Conservation (phyloP, 1,140 invertebrate species). For the Ostrea denselamellosa region DNA sequence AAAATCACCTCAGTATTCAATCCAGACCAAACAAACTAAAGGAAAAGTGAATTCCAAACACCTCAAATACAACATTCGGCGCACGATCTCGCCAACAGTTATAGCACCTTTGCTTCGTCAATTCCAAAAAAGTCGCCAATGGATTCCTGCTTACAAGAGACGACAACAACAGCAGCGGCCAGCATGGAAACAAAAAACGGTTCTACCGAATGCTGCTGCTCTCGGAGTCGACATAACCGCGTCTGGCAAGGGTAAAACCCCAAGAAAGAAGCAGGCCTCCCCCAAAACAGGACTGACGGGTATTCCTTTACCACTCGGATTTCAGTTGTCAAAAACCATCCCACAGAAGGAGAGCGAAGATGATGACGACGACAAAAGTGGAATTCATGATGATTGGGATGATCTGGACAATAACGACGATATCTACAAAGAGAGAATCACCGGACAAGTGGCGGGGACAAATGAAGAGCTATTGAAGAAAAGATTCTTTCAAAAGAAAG, state of each 20-base stretch:
- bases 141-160: neutral
- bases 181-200: constrained; percentile 13
- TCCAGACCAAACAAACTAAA: neutral
- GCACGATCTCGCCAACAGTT: neutral
- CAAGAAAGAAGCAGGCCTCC: constrained; percentile 17
- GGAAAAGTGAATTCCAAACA: neutral
- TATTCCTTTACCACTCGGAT: constrained; percentile 34
- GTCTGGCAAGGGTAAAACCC: neutral
- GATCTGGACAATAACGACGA: constrained; percentile 28
- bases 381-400: neutral
- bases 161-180: constrained; percentile 12
- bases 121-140: neutral
- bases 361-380: constrained; percentile 48
- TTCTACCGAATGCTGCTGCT: neutral
- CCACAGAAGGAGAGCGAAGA: constrained; percentile 38
- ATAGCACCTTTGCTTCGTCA: neutral
- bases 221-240: constrained; percentile 9
- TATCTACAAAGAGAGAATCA: neutral
- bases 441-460: neutral
- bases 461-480: neutral
- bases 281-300: neutral
- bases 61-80: neutral
- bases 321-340: constrained; percentile 37
- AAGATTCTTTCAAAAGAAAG: constrained; percentile 6
- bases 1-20: neutral